Conservation (phyloP, 1,140 invertebrate species). For the Cherax quadricarinatus region DNA sequence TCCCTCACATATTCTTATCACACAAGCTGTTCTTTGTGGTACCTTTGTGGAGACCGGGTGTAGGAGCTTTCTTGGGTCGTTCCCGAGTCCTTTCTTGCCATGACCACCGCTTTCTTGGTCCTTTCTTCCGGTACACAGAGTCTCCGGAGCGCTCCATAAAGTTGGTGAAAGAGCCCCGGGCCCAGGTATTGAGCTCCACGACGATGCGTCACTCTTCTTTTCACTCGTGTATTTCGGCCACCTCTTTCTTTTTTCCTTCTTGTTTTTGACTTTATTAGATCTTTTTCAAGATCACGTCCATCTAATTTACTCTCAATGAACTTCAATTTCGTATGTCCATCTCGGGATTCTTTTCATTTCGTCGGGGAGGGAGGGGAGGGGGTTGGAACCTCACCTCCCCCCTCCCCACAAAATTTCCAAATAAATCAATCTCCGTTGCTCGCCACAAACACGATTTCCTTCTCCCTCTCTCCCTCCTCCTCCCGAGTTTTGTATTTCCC, state of each 20-base stretch:
- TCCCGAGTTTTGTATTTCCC: not conserved
- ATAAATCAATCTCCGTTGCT: too few relatives aligned
- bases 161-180: slow-evolving; percentile 62
- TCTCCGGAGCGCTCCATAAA: slow-evolving; percentile 70
- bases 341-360: not conserved
- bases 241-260: slow-evolving; percentile 13
- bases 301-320: slow-evolving; percentile 2
- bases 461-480: not conserved
- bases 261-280: not conserved
- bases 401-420: too few relatives aligned
- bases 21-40: slow-evolving; percentile 62
- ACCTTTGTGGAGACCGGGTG: slow-evolving; percentile 58
- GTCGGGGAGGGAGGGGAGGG: not conserved
- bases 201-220: slow-evolving; percentile 55
- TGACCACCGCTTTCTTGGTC: slow-evolving; percentile 70
- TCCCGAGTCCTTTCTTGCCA: slow-evolving; percentile 69
- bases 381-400: too few relatives aligned
- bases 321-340: not conserved
- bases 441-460: too few relatives aligned
- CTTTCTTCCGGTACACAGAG: slow-evolving; percentile 69
- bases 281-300: not conserved
- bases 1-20: slow-evolving; percentile 66
- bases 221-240: slow-evolving; percentile 47
- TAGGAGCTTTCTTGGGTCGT: slow-evolving; percentile 69
- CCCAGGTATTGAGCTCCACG: slow-evolving; percentile 57